Evolutionary conservation across 2,888 invertebrate genomes (phyloP).

Genomic region (Asteroscopus sphinx): DNA sequence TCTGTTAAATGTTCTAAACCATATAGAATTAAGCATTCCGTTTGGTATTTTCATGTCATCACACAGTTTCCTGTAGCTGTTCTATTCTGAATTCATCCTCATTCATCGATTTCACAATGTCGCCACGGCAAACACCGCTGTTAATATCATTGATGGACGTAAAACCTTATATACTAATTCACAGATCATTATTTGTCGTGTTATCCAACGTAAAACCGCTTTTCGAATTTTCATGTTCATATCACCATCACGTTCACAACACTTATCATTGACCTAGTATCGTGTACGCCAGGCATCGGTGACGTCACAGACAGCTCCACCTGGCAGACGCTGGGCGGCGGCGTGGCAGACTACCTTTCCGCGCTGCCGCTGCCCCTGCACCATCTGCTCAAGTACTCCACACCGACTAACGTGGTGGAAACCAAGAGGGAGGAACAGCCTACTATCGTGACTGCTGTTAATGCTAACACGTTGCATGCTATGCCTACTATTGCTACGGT

Average conservation of each 20-base stretch:
- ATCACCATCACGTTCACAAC: slow-evolving; percentile 6
- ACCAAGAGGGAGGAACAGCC: slow-evolving; percentile 93
- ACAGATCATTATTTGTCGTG: no score
- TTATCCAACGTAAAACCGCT: neutral
- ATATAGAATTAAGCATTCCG: no score
- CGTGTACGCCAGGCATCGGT: slow-evolving; percentile 77
- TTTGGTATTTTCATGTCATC: no score
- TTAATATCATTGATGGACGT: neutral
- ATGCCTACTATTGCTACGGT: slow-evolving; percentile 73
- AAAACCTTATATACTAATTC: no score
- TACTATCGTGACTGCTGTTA: slow-evolving; percentile 85
- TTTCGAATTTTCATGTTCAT: slow-evolving; percentile 19
- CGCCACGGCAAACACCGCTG: neutral
- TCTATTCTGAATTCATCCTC: neutral
- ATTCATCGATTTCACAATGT: neutral
- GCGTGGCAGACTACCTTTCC: slow-evolving; percentile 96
- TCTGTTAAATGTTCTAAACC: no score
- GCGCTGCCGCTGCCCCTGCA: slow-evolving; percentile 95
- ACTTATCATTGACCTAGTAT: slow-evolving; percentile 48
- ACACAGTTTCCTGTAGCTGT: neutral
- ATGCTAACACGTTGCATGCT: slow-evolving; percentile 71
- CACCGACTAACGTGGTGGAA: slow-evolving; percentile 90
- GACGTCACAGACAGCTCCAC: slow-evolving; percentile 87
- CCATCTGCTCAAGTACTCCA: slow-evolving; percentile 95
- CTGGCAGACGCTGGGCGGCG: slow-evolving; percentile 94